These are phyloP conservation scores for Dryobota labecula DNA, from an alignment of 2,888 invertebrate genomes.

Conservation along the genomic window DNA sequence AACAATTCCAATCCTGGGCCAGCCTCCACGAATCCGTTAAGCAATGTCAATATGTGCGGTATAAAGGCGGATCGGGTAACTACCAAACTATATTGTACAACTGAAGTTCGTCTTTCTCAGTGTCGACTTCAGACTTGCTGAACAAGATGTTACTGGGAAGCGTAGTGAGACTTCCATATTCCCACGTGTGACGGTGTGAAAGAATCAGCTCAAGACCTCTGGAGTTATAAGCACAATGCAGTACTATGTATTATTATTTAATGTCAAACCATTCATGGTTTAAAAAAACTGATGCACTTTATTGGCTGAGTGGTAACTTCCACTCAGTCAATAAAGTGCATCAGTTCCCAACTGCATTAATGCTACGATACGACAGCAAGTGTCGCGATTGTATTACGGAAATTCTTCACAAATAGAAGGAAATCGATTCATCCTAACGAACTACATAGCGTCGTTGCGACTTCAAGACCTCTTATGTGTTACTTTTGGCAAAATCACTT, in stretches of 20 bases:
- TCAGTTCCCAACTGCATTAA: no score
- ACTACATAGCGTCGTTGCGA: no score
- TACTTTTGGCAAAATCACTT: no score
- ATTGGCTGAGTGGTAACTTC: neutral
- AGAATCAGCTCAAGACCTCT: neutral
- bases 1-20: neutral
- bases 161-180: neutral
- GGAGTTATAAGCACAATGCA: neutral
- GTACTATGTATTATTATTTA: neutral
- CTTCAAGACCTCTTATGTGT: no score
- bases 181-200: neutral
- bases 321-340: no score
- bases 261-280: neutral
- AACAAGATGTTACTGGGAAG: neutral
- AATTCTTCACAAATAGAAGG: neutral
- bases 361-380: neutral
- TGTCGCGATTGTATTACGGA: neutral
- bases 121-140: neutral
- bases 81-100: no score
- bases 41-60: no score
- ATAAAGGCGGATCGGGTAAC: neutral
- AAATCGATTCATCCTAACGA: neutral
- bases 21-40: neutral
- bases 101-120: neutral
- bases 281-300: neutral